Evolutionary conservation across 2,888 invertebrate species (phyloP).

Genomic region (Drosophila lutescens): DNA sequence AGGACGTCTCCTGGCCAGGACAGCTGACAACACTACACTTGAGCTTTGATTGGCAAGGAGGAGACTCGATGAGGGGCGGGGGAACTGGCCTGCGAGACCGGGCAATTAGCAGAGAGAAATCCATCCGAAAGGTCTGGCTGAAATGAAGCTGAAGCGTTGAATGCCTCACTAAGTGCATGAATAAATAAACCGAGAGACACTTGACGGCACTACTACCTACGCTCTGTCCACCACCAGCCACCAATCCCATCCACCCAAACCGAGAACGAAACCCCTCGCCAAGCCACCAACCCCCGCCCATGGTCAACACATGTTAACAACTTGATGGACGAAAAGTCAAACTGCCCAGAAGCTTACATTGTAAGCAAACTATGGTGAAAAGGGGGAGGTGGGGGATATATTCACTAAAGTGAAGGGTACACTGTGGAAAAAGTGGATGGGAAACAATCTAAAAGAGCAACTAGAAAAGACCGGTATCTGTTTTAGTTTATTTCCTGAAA

Average conservation of each 20-base stretch:
- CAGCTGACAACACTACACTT: conserved; percentile 63
- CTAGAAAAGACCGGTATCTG: too few relatives aligned
- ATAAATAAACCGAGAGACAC: conserved; percentile 73
- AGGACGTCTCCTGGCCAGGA: conserved; percentile 36
- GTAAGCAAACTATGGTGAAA: conserved; percentile 62
- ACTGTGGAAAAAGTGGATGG: neutral
- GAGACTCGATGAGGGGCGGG: conserved; percentile 14
- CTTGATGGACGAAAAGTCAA: conserved; percentile 77
- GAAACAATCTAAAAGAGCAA: too few relatives aligned
- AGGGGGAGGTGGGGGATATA: neutral
- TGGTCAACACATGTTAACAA: conserved; percentile 75
- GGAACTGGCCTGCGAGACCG: conserved; percentile 20
- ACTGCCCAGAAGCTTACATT: conserved; percentile 75
- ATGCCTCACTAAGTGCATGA: conserved; percentile 77
- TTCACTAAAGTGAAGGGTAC: conserved; percentile 6
- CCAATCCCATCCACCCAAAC: conserved; percentile 10
- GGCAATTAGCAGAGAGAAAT: conserved; percentile 69
- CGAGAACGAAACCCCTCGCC: neutral
- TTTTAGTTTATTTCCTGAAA: too few relatives aligned
- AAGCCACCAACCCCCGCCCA: conserved; percentile 14
- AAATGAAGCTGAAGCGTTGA: conserved; percentile 63
- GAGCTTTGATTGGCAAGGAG: conserved; percentile 67
- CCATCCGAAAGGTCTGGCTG: conserved; percentile 43
- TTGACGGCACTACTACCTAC: conserved; percentile 46
- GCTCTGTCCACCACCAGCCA: conserved; percentile 1